Conservation (phyloP, 2,113 vertebrate genomes). For the Campylorhamphus procurvoides region DNA sequence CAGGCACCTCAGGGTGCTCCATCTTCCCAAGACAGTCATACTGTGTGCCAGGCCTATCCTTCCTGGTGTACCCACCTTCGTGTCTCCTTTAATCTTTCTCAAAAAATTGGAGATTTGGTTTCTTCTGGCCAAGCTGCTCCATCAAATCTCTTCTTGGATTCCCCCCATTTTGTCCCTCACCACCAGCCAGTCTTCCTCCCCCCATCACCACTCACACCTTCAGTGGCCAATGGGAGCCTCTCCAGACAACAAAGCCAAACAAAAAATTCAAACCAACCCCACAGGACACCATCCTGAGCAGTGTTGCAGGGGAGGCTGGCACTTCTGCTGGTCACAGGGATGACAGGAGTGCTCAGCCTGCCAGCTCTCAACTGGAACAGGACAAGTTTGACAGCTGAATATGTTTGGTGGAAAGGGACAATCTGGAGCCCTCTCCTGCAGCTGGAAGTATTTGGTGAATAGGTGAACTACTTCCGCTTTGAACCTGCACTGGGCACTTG, state of each 20-base stretch:
- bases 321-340: no score
- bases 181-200: not conserved
- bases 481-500: not conserved
- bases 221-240: accelerated
- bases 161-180: not conserved
- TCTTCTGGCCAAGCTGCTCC: not conserved
- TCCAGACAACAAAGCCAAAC: not conserved
- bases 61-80: accelerated
- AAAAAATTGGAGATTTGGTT: not conserved
- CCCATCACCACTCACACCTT: not conserved
- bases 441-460: not conserved
- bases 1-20: not conserved
- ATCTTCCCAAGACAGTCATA: not conserved
- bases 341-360: accelerated
- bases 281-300: no score
- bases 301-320: accelerated
- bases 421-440: not conserved
- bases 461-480: not conserved
- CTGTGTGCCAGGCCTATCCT: not conserved
- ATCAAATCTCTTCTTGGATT: not conserved
- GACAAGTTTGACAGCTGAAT: not conserved
- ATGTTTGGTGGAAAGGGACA: no score
- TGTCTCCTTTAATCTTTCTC: not conserved
- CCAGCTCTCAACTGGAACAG: accelerated
- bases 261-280: not conserved